phyloP scores from a whole-genome alignment of 2,113 vertebrate genomes.

The Mobula birostris region DNA sequence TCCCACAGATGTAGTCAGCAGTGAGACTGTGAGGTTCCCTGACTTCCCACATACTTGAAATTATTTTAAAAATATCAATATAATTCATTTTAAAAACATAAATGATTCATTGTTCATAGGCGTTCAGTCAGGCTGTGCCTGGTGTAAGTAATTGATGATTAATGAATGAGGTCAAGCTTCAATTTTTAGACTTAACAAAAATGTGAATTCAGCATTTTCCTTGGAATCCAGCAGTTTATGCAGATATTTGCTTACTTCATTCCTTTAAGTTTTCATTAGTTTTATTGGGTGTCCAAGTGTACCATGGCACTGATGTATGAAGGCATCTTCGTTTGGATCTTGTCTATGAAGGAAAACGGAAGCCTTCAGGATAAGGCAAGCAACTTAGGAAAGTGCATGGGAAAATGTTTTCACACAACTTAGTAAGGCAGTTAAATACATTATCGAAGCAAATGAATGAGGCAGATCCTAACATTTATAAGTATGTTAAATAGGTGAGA shows the following conservation, averaged over 20 bases:
- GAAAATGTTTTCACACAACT: neutral
- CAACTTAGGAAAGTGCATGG: neutral
- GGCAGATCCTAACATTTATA: neutral
- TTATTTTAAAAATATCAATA: neutral
- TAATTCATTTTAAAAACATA: neutral
- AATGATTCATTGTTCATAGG: neutral
- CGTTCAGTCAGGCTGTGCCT: neutral
- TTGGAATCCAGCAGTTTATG: neutral
- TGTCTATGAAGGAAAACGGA: neutral
- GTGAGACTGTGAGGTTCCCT: too few species aligned
- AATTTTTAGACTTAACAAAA: neutral
- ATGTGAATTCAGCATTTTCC: neutral
- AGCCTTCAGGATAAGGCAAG: neutral
- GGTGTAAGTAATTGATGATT: neutral
- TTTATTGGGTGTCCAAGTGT: neutral
- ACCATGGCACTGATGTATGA: neutral
- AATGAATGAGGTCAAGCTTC: neutral
- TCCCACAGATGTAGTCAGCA: too few species aligned
- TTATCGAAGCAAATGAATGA: neutral
- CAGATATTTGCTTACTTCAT: neutral
- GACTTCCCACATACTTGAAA: neutral
- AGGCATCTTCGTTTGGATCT: neutral
- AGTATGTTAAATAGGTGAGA: neutral
- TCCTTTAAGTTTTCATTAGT: neutral
- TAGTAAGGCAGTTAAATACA: neutral